A percentile compares a stretch with the other conserved stretches of the same genome.
phyloP scores from a whole-genome alignment of 1,140 invertebrate species.

The Megathymus violae region DNA sequence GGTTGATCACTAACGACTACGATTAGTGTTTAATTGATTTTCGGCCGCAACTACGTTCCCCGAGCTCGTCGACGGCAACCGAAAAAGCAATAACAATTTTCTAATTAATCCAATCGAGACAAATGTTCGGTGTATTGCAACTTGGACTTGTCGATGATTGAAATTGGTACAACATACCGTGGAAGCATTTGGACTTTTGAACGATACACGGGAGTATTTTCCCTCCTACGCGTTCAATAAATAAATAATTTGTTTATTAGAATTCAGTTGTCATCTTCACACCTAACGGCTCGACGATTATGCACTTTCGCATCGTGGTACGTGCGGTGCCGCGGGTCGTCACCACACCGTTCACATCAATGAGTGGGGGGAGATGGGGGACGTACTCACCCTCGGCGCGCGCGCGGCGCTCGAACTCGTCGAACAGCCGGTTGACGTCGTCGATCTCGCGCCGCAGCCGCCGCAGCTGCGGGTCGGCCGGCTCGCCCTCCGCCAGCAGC shows the following conservation, averaged over 20 bases:
- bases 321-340: too few relatives aligned
- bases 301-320: too few relatives aligned
- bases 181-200: too few relatives aligned
- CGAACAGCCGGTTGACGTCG: constrained; percentile 97
- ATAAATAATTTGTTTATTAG: too few relatives aligned
- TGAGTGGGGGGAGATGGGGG: too few relatives aligned
- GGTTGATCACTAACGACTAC: too few relatives aligned
- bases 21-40: background rate
- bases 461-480: constrained; percentile 95
- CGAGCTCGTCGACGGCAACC: background rate
- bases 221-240: too few relatives aligned
- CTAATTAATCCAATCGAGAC: constrained; percentile 24
- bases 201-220: too few relatives aligned
- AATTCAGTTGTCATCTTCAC: too few relatives aligned
- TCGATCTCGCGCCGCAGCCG: constrained; percentile 96
- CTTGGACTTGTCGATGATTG: background rate
- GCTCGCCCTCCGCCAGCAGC: constrained; percentile 95
- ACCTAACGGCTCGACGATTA: too few relatives aligned
- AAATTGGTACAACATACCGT: too few relatives aligned
- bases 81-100: constrained; percentile 27
- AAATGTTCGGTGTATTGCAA: background rate
- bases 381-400: constrained; percentile 89
- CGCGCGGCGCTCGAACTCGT: constrained; percentile 95
- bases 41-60: background rate
- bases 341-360: too few relatives aligned